Evolutionary conservation across 1,140 invertebrate genomes (phyloP).

Genomic region (Zaprionus vittiger): DNA sequence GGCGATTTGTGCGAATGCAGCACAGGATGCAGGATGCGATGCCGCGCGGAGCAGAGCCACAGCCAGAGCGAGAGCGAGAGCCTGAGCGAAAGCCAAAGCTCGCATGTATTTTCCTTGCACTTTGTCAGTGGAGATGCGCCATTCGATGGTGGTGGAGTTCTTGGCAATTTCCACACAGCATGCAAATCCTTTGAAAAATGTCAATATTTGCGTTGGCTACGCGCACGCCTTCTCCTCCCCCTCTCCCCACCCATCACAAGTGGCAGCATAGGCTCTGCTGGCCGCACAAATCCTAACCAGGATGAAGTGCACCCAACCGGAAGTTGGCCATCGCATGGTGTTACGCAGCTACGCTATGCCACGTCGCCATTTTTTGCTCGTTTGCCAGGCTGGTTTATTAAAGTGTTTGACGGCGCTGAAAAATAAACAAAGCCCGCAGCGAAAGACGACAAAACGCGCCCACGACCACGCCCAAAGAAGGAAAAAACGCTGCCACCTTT

Average conservation of each 20-base stretch:
- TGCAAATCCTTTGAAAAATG: slow-evolving; percentile 76
- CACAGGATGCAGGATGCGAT: slow-evolving; percentile 18
- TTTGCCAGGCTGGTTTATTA: slow-evolving; percentile 68
- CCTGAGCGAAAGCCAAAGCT: not conserved
- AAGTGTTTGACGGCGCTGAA: slow-evolving; percentile 58
- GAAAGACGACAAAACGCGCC: slow-evolving; percentile 48
- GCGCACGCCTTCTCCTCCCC: not conserved
- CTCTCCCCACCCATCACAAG: not conserved
- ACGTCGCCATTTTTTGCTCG: slow-evolving; percentile 48
- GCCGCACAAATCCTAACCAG: slow-evolving; percentile 26
- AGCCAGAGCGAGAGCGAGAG: too few species aligned
- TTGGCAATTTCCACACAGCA: slow-evolving; percentile 53
- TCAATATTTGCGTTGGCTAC: slow-evolving; percentile 66
- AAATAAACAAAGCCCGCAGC: slow-evolving; percentile 59
- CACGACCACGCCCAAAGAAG: not conserved
- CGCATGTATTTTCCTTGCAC: slow-evolving; percentile 69
- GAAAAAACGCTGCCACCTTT: slow-evolving; percentile 26
- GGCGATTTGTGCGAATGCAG: slow-evolving; percentile 26
- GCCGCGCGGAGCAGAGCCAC: too few species aligned
- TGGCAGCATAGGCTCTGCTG: slow-evolving; percentile 20
- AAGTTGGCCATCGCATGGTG: slow-evolving; percentile 63
- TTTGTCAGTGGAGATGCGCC: slow-evolving; percentile 51
- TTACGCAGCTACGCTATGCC: not conserved
- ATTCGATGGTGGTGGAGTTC: slow-evolving; percentile 41
- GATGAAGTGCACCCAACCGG: slow-evolving; percentile 56